Evolutionary conservation across 2,113 vertebrate genomes (phyloP), one percentile per base, ranked within the genome.

Genomic region (Euleptes europaea): DNA sequence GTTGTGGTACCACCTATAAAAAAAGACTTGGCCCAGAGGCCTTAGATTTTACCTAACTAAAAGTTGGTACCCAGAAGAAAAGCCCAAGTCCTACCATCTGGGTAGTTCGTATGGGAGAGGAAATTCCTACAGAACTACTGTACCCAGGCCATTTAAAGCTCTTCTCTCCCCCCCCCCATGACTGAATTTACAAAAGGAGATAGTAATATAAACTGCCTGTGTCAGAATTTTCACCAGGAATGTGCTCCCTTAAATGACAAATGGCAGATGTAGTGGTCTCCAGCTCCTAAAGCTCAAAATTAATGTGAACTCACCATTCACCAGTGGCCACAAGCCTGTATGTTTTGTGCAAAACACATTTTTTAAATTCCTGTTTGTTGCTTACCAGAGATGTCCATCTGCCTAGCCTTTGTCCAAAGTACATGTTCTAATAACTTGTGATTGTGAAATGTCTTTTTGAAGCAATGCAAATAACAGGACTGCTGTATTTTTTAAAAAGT

Each of bases 351-450:
- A 57, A 35, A 63, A 76, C 33, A 38, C 66, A 71, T 49, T 33
- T 69, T 72, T 85, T 31, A n/a, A 85, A 84, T 69, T 65, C 77
- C 54, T 72, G 51, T 85, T 80, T 49, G n/a, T 63, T 63, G 54
- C 70, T 74, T 51, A 60, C 42, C 76, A 49, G 76, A 79, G 67
- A n/a, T 72, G 69, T 72, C 54, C 28, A 17, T 44, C 21, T 69
- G 67, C 42, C 72, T 80, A 72, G 71, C 77, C 72, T 31, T 72
- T 73, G 84, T 80, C 84, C 69, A 79, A 47, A 73, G 63, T 85
- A 63, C 35, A 69, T 73, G 69, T 78, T 72, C 21, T 63, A 73
- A 72, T 80, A 80, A 85, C 67, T 85, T 85, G 26, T 11, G 84
- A 69, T 19, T 85, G 77, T 85, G 84, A 63, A 73, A 72, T 49